phyloP scores from a whole-genome alignment of 2,888 invertebrate species.

The Ernsta delagoae region DNA sequence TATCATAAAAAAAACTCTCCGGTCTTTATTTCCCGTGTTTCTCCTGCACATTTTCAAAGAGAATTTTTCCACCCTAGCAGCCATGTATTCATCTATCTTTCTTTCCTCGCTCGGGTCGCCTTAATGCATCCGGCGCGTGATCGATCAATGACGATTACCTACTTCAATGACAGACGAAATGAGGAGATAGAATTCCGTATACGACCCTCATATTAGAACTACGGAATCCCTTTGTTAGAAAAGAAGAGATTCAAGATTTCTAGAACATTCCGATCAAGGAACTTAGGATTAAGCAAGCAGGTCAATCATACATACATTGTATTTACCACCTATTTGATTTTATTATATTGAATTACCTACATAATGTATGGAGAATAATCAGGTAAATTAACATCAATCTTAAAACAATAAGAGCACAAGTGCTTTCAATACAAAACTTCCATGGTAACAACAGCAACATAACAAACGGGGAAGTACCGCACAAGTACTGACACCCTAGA shows the following conservation, averaged over 20 bases:
- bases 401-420: not conserved
- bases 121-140: conserved; percentile 19
- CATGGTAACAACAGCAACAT: not conserved
- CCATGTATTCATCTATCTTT: not conserved
- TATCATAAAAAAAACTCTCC: no score
- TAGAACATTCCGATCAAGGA: no score
- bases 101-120: conserved; percentile 5
- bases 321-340: no score
- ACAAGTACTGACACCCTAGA: not conserved
- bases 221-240: not conserved
- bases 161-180: conserved; percentile 7
- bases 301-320: no score
- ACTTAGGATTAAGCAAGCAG: no score
- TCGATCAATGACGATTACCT: conserved; percentile 10
- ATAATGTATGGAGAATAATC: not conserved
- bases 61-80: not conserved
- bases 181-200: not conserved
- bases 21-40: no score
- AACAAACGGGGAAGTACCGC: not conserved
- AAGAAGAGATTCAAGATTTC: no score
- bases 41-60: no score
- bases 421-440: not conserved
- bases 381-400: not conserved
- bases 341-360: no score
- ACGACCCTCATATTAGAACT: not conserved